Conservation (phyloP, 2,113 vertebrate genomes). For the Eonycteris spelaea region DNA sequence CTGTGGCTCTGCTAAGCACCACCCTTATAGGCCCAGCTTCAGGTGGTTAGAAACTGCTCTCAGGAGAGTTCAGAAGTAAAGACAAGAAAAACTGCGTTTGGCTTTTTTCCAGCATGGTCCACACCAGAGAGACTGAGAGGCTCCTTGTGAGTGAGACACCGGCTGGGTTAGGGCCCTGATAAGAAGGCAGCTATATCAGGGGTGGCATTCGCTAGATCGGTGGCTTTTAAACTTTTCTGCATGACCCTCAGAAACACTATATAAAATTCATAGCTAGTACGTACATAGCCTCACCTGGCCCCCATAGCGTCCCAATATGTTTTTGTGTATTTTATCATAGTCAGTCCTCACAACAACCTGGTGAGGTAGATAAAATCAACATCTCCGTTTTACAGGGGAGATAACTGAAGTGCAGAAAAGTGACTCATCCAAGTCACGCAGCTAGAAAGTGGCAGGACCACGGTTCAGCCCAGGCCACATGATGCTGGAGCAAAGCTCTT, state of each 20-base stretch:
- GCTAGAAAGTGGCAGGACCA: neutral
- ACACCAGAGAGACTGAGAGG: neutral
- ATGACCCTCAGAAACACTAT: neutral
- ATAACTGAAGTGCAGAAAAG: neutral
- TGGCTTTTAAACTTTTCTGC: neutral
- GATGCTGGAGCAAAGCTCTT: fast-evolving
- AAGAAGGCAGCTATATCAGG: neutral
- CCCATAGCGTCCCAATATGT: neutral
- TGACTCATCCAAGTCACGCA: neutral
- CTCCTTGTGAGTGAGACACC: neutral
- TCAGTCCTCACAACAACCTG: neutral
- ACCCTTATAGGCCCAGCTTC: too few species aligned
- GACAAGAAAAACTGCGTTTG: neutral
- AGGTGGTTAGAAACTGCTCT: neutral
- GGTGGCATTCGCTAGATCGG: neutral
- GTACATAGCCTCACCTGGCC: neutral
- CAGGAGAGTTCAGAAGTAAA: neutral
- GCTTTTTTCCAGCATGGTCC: neutral
- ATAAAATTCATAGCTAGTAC: neutral
- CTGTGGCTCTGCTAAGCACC: neutral
- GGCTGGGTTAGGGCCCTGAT: neutral
- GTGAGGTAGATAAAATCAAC: neutral
- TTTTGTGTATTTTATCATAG: neutral
- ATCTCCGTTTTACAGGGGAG: neutral
- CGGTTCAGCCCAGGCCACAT: neutral